Conservation (phyloP, 2,797 vertebrate species). For the Thamnophis elegans region DNA sequence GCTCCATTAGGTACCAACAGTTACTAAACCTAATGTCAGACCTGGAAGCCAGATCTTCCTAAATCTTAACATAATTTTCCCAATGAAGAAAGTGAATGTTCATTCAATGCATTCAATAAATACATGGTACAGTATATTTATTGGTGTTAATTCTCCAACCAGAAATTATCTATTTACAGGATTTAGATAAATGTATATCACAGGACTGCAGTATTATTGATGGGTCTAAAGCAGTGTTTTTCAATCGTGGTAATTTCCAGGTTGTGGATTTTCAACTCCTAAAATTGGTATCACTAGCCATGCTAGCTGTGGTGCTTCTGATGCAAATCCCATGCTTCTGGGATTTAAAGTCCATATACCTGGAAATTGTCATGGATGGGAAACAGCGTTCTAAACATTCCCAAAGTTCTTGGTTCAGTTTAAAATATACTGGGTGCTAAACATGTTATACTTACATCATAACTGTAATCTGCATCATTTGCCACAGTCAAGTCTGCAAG, state of each 20-base stretch:
- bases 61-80: neutral
- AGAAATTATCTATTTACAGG: neutral
- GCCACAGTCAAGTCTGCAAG: constrained; percentile 97
- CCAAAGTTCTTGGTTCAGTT: neutral
- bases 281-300: neutral
- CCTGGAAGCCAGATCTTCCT: too few species aligned
- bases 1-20: neutral
- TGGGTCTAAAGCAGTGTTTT: neutral
- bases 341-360: neutral
- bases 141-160: neutral
- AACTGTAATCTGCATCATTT: constrained; percentile 97
- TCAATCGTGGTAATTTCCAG: neutral
- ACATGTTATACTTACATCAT: constrained; percentile 87
- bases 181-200: neutral
- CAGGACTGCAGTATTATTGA: neutral
- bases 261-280: neutral
- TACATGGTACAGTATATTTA: neutral
- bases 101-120: neutral
- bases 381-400: neutral
- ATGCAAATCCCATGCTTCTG: neutral
- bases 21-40: neutral
- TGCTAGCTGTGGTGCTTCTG: neutral
- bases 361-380: neutral
- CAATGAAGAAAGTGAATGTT: neutral
- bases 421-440: constrained; percentile 18